A percentile compares a stretch with the other conserved stretches of the same genome.
Evolutionary conservation across 2,113 vertebrate genomes (phyloP).

Genomic region (Suricata suricatta): DNA sequence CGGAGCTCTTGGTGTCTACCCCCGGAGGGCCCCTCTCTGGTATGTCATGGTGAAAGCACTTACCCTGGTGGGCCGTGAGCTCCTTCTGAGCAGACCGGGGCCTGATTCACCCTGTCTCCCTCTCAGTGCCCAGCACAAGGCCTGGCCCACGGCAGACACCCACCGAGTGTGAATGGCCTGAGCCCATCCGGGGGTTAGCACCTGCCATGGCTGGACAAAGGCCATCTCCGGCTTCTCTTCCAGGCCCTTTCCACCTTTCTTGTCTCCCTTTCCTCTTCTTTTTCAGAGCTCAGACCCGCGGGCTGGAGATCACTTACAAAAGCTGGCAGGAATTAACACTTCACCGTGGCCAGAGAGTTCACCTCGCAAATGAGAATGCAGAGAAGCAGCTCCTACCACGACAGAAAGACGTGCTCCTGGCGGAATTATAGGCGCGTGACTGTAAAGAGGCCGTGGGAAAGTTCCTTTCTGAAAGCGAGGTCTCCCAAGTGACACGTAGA

Average conservation of each 20-base stretch:
- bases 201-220: neutral
- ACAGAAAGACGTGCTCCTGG: neutral
- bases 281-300: neutral
- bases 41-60: neutral
- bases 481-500: neutral
- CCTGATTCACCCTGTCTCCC: neutral
- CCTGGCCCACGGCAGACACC: neutral
- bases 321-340: neutral
- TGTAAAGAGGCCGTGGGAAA: fast-evolving
- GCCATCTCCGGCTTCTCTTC: neutral
- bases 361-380: neutral
- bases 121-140: neutral
- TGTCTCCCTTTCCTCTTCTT: neutral
- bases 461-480: neutral
- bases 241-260: neutral
- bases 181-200: fast-evolving
- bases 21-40: neutral
- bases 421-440: fast-evolving
- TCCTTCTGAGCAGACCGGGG: neutral
- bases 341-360: neutral
- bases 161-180: too few species aligned
- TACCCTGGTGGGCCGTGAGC: neutral
- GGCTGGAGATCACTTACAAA: neutral
- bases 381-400: neutral
- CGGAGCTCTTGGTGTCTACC: neutral